Base-by-base conservation (phyloP, 1,140 invertebrate species). In the Piezodorus guildinii region DNA sequence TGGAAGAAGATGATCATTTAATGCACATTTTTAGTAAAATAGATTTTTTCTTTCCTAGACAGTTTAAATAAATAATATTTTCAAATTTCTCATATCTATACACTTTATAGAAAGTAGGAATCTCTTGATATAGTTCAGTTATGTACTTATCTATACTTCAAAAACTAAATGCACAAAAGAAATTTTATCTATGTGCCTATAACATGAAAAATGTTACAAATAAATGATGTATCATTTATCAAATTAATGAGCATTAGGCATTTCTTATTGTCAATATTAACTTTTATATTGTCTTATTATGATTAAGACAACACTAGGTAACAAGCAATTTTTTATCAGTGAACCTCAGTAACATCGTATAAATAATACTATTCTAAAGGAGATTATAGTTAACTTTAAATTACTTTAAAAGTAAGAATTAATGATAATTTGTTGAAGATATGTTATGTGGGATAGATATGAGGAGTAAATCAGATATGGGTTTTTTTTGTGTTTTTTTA, bases 21-120 rank as follows among this genome's bases (percentile, higher is more conserved):
- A 34, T 58, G 54, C 54, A 58, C 30, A 27, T 58, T 25, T n/a
- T 58, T 58, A 58, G 30, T 58, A 58, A 58, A 58, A 58, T 58
- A 58, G 17, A 58, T 21, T 58, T 58, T 21, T 58, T 58, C 16
- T 27, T 58, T 58, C 16, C 16, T 58, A 58, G 8, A n/a, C 54
- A 21, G 23, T 34, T 23, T 34, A 58, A 58, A 58, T 27, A n/a
- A 58, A 58, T 58, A 27, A 58, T 27, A 58, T 21, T 58, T 58
- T 58, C 21, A 58, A 58, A 21, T 52, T 21, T 21, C 6, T 58
- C 30, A 58, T 58, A 58, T 12, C 30, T 58, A 58, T 58, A 27
- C 54, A 34, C 30, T 27, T 58, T 58, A 58, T 58, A 58, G 54
- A 49, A 49, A 27, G 54, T 58, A 27, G 21, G 30, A 58, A 58